A percentile compares a stretch with the other conserved stretches of the same genome.
These are phyloP conservation scores for Platorchestia sp. DNA, from an alignment of 1,140 invertebrate genomes.

Conservation along the genomic window DNA sequence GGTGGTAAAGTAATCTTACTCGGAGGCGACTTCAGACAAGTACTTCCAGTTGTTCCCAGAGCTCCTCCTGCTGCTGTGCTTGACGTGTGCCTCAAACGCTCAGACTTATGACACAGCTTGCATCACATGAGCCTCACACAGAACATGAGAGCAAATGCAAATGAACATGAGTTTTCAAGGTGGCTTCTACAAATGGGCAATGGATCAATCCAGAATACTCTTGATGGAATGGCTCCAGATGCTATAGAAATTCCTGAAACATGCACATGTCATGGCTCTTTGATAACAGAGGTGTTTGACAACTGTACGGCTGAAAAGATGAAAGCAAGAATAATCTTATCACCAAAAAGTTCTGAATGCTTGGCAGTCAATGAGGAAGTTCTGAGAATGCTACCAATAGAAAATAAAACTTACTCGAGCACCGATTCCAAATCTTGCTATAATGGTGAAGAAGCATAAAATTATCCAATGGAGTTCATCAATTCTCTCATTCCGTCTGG, in stretches of 20 bases:
- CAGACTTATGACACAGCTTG: background rate
- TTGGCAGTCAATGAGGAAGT: constrained; percentile 35
- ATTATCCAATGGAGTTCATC: constrained; percentile 59
- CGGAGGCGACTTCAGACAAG: constrained; percentile 18
- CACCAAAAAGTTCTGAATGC: constrained; percentile 34
- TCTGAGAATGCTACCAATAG: constrained; percentile 25
- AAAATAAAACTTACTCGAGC: background rate
- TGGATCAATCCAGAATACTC: constrained; percentile 12
- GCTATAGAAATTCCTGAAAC: constrained; percentile 34
- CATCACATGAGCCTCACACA: constrained; percentile 26
- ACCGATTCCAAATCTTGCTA: background rate
- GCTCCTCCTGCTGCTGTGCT: constrained; percentile 10
- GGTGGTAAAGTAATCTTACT: background rate
- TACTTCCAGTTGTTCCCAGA: background rate
- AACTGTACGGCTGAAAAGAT: constrained; percentile 44
- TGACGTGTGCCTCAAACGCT: background rate
- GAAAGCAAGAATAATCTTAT: constrained; percentile 46
- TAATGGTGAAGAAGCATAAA: constrained; percentile 51
- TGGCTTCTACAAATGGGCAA: constrained; percentile 45
- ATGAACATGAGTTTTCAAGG: constrained; percentile 43
- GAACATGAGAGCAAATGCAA: constrained; percentile 42
- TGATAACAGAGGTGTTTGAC: constrained; percentile 20
- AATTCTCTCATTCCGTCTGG: constrained; percentile 60
- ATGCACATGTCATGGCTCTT: constrained; percentile 2
- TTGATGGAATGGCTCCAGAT: constrained; percentile 30